Evolutionary conservation across 2,113 vertebrate species (phyloP).

Genomic region (Pseudorasbora parva): DNA sequence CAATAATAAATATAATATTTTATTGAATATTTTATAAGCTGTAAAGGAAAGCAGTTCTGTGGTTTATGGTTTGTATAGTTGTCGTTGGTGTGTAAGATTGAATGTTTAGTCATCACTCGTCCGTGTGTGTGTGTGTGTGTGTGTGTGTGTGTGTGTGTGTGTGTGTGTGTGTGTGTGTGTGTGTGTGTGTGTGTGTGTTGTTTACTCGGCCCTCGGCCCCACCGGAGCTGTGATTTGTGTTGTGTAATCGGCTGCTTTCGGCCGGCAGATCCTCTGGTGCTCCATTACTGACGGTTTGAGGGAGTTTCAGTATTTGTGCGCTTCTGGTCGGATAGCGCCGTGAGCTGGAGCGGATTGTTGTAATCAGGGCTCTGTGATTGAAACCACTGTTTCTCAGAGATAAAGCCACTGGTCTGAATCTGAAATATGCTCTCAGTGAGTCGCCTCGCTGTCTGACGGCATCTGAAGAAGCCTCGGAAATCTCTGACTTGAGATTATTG

Average conservation of each 20-base stretch:
- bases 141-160: too few species aligned
- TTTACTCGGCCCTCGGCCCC: background rate
- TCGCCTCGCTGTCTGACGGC: too few species aligned
- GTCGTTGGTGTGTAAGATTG: background rate
- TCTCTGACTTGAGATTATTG: background rate
- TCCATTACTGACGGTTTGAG: background rate
- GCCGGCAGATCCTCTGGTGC: background rate
- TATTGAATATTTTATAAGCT: too few species aligned
- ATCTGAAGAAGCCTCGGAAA: background rate
- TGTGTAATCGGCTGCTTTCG: background rate
- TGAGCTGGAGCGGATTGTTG: too few species aligned
- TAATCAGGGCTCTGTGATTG: background rate
- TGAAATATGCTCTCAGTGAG: background rate
- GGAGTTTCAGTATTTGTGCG: background rate
- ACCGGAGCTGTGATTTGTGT: conserved; percentile 11
- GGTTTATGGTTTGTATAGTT: background rate
- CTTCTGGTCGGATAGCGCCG: background rate
- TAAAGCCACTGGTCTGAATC: background rate
- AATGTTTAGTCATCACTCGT: background rate
- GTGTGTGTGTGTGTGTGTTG: too few species aligned
- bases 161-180: too few species aligned
- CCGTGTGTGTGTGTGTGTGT: too few species aligned
- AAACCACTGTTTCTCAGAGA: background rate
- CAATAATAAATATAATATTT: too few species aligned
- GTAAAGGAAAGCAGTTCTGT: background rate